Conservation (phyloP, 2,888 invertebrate species). For the Nomada lathburiana region DNA sequence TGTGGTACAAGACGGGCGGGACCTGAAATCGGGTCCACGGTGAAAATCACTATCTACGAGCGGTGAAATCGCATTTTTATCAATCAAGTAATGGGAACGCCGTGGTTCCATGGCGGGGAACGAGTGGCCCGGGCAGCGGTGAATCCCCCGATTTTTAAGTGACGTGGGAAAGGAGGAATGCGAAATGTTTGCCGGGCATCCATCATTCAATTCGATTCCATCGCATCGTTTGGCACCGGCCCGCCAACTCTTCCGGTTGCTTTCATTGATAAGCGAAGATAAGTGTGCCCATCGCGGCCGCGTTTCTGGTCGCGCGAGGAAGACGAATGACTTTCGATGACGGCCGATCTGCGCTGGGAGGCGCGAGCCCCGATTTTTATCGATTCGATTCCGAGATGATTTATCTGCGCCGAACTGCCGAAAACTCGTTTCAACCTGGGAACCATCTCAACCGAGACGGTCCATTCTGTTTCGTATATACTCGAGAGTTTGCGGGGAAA, state of each 20-base stretch:
- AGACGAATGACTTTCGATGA: constrained; percentile 72
- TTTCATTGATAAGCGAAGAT: constrained; percentile 73
- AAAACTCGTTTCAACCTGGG: constrained; percentile 20
- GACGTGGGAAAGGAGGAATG: constrained; percentile 77
- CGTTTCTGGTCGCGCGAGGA: constrained; percentile 51
- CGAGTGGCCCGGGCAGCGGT: constrained; percentile 34
- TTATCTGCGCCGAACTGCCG: constrained; percentile 28
- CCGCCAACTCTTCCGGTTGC: constrained; percentile 69
- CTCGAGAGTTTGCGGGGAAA: background rate
- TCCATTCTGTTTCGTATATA: constrained; percentile 11
- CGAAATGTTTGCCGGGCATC: constrained; percentile 72
- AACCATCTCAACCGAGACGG: background rate
- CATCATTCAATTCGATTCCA: constrained; percentile 76
- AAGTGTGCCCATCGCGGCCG: constrained; percentile 65
- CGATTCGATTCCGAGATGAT: constrained; percentile 45
- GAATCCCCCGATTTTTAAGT: constrained; percentile 69
- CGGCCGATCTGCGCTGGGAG: constrained; percentile 39
- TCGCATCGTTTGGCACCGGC: constrained; percentile 71
- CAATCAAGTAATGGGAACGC: constrained; percentile 63
- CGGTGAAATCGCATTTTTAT: constrained; percentile 54
- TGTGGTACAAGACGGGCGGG: background rate
- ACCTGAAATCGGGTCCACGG: constrained; percentile 6
- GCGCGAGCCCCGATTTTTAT: constrained; percentile 26
- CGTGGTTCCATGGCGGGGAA: constrained; percentile 28
- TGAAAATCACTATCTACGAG: constrained; percentile 42